Base-by-base conservation (phyloP, 2,888 invertebrate species). In the Nipponacmea schrenckii region DNA sequence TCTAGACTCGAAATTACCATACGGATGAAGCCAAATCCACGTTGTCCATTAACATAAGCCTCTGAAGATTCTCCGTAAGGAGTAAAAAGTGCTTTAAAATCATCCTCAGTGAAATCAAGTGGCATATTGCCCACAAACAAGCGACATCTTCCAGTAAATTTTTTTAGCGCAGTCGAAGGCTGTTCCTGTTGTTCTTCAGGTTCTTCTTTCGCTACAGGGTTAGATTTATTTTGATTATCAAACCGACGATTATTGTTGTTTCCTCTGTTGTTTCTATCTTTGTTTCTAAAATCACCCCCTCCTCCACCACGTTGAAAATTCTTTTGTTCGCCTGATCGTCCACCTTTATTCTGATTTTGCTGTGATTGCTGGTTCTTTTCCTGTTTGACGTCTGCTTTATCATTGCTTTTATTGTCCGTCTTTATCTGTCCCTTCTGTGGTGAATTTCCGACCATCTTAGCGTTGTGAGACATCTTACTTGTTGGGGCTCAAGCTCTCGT, bases 11-110 rank as follows among this genome's bases (percentile, higher is more conserved):
- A n/a, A 72, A 83, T 91, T 90, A 95, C 96, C 92, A 97, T 91
- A 90, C 96, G 93, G 70, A 98, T 93, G 89, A 99, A 99, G 44
- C 96, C 98, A 91, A 98, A 99, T 87, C 96, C 97, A 89, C 98
- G 97, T 74, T 95, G 95, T 74, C 96, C 94, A 89, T 98, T 98
- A 20, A 98, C 91, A 88, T 97, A 99, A 45, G 96, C 90, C 89
- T 98, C 98, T 15, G 94, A 93, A 65, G 94, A 92, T 91, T 98
- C 97, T 48, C 99, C 99, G 89, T 92, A 97, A 56, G 93, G 92
- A 74, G 93, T 92, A 89, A 99, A 98, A 88, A 98, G 89, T 77
- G 93, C 93, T 70, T 92, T 92, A 71, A 99, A 92, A 86, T 98
- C 97, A 67, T 95, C 94, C 87, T 98, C 97, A 2, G 93, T 93